These are phyloP conservation scores for Podotricha telesiphe DNA, from an alignment of 2,888 invertebrate genomes.

Conservation along the genomic window DNA sequence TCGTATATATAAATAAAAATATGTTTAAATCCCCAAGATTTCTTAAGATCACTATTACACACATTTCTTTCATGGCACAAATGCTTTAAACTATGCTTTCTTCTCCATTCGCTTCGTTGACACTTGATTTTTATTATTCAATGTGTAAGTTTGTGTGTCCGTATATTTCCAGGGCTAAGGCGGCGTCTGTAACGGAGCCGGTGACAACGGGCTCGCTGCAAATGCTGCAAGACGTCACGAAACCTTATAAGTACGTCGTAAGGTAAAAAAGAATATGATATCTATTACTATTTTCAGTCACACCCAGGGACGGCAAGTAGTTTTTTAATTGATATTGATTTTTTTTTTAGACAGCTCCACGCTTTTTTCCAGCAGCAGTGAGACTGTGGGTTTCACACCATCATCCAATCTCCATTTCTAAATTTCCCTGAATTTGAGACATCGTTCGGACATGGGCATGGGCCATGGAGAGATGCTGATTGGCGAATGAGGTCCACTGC, in stretches of 20 bases:
- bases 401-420: too few relatives aligned
- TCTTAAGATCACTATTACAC: neutral
- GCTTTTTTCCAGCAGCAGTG: too few relatives aligned
- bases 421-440: too few relatives aligned
- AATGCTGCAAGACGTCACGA: slow-evolving; percentile 72
- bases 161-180: slow-evolving; percentile 68
- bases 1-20: neutral
- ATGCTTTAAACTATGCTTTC: slow-evolving; percentile 32
- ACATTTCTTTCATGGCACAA: slow-evolving; percentile 26
- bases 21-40: neutral
- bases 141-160: neutral
- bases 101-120: slow-evolving; percentile 21
- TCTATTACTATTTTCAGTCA: too few relatives aligned
- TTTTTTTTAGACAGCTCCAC: too few relatives aligned
- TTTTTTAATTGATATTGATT: too few relatives aligned
- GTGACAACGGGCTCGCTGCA: slow-evolving; percentile 71
- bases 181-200: slow-evolving; percentile 71
- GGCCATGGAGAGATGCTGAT: too few relatives aligned
- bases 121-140: neutral
- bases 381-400: too few relatives aligned
- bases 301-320: too few relatives aligned
- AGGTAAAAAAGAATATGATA: slow-evolving; percentile 57
- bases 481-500: too few relatives aligned
- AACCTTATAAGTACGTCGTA: slow-evolving; percentile 73
- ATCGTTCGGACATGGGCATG: too few relatives aligned